Base-by-base conservation (phyloP, 2,113 vertebrate genomes). In the Grantiella picta region DNA sequence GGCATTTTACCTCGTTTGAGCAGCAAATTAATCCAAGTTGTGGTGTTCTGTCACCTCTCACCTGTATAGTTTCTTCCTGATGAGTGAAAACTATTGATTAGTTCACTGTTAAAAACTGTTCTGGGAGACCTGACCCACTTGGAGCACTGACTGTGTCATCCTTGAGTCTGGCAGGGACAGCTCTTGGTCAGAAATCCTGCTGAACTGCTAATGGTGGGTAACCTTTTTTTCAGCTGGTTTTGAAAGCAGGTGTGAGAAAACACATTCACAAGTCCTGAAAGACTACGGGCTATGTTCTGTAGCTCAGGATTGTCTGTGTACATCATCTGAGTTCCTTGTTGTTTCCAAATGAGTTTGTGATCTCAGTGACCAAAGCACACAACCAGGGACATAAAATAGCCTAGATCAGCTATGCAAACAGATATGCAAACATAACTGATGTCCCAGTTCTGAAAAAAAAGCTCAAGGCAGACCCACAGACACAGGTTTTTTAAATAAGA, bases 191-290 rank as follows among this genome's bases (percentile, higher is more conserved):
- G 31, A 57, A 24, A 10, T 50, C 50, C 83, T 59, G 27, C 23
- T 66, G 78, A 80, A 28, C 44, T 92, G 50, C 18, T 82, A 31
- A 44, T 31, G 5, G 15, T n/a, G 20, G 8, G 14, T 25, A 52
- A 49, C 15, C 45, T 84, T 90, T 65, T 92, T 65, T 24, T 40
- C 36, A 54, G 33, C 21, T 88, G 90, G 19, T 70, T 91, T 72
- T 70, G 78, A 87, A 93, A 77, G 27, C 29, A 70, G 54, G 10
- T 54, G n/a, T 85, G 76, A 85, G 28, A 69, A 88, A 65, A 73
- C 18, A 7, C 20, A 28, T n/a, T 50, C 66, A 31, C 19, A 73
- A 89, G 22, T n/a, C 36, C 40, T 53, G n/a, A 42, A 56, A 90
- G 64, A 69, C 16, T 23, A 4, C 17, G 50, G 64, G 17, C 6